Percentiles rank a stretch among this genome's conserved stretches.
Evolutionary conservation across 2,888 invertebrate genomes (phyloP).

Genomic region (Drosophila peninsularis): DNA sequence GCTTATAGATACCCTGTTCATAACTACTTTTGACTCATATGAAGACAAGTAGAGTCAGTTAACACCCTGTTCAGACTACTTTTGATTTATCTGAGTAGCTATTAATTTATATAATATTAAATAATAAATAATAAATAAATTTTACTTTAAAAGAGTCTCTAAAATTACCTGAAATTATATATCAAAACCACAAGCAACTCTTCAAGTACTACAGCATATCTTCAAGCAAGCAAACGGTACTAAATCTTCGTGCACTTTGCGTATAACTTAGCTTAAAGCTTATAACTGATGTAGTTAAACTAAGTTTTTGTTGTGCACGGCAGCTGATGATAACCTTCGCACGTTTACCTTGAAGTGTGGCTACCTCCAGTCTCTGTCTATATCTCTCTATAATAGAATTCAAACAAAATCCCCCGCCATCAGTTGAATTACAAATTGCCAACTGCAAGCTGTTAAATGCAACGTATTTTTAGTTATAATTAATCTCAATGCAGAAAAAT

Average conservation of each 20-base stretch:
- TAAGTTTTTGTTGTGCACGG: conserved; percentile 14
- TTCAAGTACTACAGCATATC: neutral
- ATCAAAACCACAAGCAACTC: too few relatives aligned
- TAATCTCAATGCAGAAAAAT: neutral
- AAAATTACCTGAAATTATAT: too few relatives aligned
- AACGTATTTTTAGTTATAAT: conserved; percentile 4
- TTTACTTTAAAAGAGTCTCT: too few relatives aligned
- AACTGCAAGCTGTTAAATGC: conserved; percentile 11
- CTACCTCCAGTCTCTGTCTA: conserved; percentile 1
- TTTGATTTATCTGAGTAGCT: too few relatives aligned
- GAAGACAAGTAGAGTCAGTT: too few relatives aligned
- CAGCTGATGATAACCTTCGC: conserved; percentile 42
- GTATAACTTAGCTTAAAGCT: neutral
- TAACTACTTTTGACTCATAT: too few relatives aligned
- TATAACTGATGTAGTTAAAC: conserved; percentile 9
- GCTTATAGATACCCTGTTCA: neutral
- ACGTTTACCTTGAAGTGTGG: conserved; percentile 52
- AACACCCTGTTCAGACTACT: too few relatives aligned
- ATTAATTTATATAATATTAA: too few relatives aligned
- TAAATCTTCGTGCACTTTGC: too few relatives aligned
- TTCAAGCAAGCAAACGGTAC: neutral
- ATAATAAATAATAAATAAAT: too few relatives aligned
- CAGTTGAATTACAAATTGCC: conserved; percentile 21
- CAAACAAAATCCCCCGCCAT: conserved; percentile 3
- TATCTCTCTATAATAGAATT: conserved; percentile 9